Percentiles rank a stretch among this genome's conserved stretches.
Evolutionary conservation across 2,113 vertebrate species (phyloP).

Genomic region (Heloderma charlesbogerti): DNA sequence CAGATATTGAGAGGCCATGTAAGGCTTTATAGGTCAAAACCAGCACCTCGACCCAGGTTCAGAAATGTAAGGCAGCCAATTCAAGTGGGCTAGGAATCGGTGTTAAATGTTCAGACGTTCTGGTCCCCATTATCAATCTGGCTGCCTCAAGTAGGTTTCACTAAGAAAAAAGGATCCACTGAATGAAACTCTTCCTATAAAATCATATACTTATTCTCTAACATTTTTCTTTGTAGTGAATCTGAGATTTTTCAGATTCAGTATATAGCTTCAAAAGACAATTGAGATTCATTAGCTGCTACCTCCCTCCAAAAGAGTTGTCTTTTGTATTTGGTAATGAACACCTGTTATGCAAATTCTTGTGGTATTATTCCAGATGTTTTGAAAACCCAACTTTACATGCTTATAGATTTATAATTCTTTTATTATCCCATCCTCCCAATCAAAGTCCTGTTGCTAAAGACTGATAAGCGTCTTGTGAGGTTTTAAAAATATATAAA

Average conservation of each 20-base stretch:
- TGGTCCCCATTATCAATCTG: too few relatives aligned
- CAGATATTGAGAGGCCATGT: too few relatives aligned
- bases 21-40: too few relatives aligned
- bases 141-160: background rate
- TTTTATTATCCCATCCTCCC: too few relatives aligned
- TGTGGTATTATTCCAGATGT: background rate
- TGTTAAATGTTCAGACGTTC: too few relatives aligned
- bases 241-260: background rate
- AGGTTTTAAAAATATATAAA: background rate
- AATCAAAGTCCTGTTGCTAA: background rate
- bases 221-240: background rate
- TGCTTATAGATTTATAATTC: background rate
- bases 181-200: background rate
- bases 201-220: background rate
- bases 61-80: too few relatives aligned
- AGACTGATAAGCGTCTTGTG: too few relatives aligned
- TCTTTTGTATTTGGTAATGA: background rate
- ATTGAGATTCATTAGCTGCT: conserved; percentile 5
- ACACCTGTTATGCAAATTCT: background rate
- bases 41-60: too few relatives aligned
- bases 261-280: background rate
- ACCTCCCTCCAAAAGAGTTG: background rate
- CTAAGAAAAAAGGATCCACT: background rate
- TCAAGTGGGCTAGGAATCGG: too few relatives aligned
- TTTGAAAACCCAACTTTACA: conserved; percentile 23